Conservation (phyloP, 1,140 invertebrate genomes). For the Wasmannia auropunctata region DNA sequence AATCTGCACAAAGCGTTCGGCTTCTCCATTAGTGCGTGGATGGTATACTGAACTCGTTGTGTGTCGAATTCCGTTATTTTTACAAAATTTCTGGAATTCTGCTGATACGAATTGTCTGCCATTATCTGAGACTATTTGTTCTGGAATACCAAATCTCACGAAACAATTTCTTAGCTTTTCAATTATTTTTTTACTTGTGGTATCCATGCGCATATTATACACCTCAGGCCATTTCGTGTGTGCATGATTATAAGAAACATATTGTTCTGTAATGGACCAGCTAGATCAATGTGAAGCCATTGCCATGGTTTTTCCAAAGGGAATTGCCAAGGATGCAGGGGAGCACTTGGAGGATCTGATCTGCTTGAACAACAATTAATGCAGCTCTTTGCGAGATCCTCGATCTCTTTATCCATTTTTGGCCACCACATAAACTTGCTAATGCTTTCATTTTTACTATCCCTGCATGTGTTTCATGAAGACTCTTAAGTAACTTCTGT, state of each 20-base stretch:
- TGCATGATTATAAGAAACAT: not conserved
- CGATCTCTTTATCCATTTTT: not conserved
- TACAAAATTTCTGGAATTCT: not conserved
- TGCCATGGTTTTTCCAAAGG: not conserved
- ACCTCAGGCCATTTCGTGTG: not conserved
- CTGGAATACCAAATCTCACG: not conserved
- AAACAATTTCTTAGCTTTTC: not conserved
- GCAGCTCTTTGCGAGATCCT: not conserved
- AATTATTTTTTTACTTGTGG: not conserved
- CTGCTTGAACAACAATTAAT: not conserved
- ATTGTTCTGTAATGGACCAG: not conserved
- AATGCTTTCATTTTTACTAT: not conserved
- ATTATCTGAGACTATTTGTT: not conserved
- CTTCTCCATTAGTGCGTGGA: not conserved
- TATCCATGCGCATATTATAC: not conserved
- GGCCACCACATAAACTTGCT: not conserved
- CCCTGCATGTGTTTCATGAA: not conserved
- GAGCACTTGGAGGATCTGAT: not conserved
- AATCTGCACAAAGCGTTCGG: not conserved
- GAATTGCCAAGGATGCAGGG: not conserved
- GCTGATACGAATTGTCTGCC: not conserved
- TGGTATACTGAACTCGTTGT: not conserved
- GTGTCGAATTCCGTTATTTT: not conserved
- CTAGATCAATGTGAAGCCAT: not conserved
- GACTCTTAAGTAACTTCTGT: not conserved